Evolutionary conservation across 2,797 vertebrate species (phyloP), one percentile per base, ranked within the genome.

Genomic region (Sternotherus odoratus): DNA sequence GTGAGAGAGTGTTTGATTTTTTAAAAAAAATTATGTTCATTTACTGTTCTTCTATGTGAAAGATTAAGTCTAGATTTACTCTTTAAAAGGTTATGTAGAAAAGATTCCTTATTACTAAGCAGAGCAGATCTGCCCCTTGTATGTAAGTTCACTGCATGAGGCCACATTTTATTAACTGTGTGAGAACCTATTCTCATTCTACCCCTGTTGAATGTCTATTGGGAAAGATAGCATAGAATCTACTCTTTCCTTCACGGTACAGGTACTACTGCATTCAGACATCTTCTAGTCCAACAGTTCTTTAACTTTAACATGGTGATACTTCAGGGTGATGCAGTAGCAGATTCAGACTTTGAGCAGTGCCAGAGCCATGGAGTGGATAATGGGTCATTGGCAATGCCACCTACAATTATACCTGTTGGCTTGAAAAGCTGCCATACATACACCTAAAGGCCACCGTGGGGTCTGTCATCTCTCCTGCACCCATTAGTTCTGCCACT

Each of bases 221-320:
- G 8, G 19, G 19, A 63, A 48, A 0, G 6, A 77, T 48, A 49
- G 4, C 72, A 77, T 39, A 21, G 63, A n/a, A 39, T 39, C 19
- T 8, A 17, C 5, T 36, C 63, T 36, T 36, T 8, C 10, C 23
- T 69, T 69, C 9, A 39, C 36, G 63, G 8, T 60, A 60, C 13
- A 60, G 13, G 13, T 33, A 60, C n/a, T 11, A 36, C 23, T 0
- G 0, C 82, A 54, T 56, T 85, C 77, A 66, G 39, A n/a, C 2
- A 63, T 23, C 16, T 30, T 63, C 80, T 72, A 83, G 9, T 87
- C 50, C 88, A 7, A n/a, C 53, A 66, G 8, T 5, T 77, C 56
- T 11, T 78, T 80, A 9, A 51, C 13, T 54, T 11, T 81, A 79
- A 2, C 30, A 12, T 2, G 8, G 10, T 50, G 28, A 50, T 50